A percentile compares a stretch with the other conserved stretches of the same genome.
Evolutionary conservation across 2,113 vertebrate genomes (phyloP).

Genomic region (Penelope pileata): DNA sequence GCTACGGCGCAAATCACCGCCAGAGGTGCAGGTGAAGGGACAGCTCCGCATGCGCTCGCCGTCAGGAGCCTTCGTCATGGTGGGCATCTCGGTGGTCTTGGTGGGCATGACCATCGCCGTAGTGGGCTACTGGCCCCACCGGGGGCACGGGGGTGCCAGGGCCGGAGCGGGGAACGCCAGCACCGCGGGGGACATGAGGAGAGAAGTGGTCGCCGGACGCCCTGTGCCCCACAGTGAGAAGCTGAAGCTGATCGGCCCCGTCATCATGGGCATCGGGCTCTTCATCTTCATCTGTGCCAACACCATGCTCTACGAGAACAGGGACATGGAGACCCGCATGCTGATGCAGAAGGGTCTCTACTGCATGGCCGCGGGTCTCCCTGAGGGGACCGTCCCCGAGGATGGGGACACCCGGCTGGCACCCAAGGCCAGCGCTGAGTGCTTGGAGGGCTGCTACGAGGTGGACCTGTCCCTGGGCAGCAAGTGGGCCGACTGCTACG

Average conservation of each 20-base stretch:
- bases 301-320: conserved; percentile 96
- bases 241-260: conserved; percentile 91
- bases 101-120: conserved; percentile 91
- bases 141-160: background rate
- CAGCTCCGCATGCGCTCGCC: conserved; percentile 91
- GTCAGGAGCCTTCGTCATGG: conserved; percentile 88
- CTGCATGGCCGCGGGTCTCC: conserved; percentile 72
- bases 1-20: conserved; percentile 35
- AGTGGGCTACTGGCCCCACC: conserved; percentile 93
- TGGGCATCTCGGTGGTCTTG: conserved; percentile 88
- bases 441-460: conserved; percentile 75
- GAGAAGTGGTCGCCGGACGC: conserved; percentile 68
- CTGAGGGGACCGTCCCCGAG: conserved; percentile 68
- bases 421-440: conserved; percentile 63
- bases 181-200: conserved; percentile 53
- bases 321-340: conserved; percentile 91
- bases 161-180: conserved; percentile 26
- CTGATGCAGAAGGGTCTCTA: conserved; percentile 88
- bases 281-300: conserved; percentile 98
- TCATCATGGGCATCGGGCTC: conserved; percentile 96
- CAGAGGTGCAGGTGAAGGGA: conserved; percentile 74
- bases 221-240: conserved; percentile 82
- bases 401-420: conserved; percentile 62
- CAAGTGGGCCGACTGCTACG: conserved; percentile 54
- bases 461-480: conserved; percentile 76